Evolutionary conservation across 2,888 invertebrate genomes (phyloP).

Genomic region (Torymus auratus): DNA sequence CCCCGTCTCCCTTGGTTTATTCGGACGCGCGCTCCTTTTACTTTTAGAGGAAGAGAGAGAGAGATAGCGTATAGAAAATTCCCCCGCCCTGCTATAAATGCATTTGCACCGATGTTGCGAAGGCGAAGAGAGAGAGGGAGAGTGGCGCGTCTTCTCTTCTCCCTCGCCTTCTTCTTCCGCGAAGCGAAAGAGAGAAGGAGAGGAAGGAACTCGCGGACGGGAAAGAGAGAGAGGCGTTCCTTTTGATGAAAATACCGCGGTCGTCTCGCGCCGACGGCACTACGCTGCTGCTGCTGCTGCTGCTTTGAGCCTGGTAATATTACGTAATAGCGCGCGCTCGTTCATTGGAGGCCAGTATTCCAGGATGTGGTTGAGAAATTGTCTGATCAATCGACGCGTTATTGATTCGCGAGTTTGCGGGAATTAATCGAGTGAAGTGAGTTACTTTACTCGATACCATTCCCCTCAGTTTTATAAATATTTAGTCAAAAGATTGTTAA

Average conservation of each 20-base stretch:
- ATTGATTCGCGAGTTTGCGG: too few species aligned
- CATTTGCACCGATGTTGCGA: conserved; percentile 29
- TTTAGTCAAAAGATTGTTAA: too few species aligned
- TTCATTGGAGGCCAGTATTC: not conserved
- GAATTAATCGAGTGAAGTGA: too few species aligned
- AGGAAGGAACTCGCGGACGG: not conserved
- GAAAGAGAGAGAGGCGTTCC: conserved; percentile 8
- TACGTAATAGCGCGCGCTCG: not conserved
- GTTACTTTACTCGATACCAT: too few species aligned
- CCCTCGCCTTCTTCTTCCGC: too few species aligned
- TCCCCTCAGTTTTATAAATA: too few species aligned
- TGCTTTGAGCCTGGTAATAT: not conserved
- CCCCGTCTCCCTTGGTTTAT: conserved; percentile 1
- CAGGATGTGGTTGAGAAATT: too few species aligned
- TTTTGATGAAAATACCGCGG: conserved; percentile 28
- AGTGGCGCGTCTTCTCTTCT: too few species aligned
- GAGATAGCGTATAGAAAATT: conserved; percentile 36
- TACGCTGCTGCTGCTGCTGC: not conserved
- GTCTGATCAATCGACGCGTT: too few species aligned
- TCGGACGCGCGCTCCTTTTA: conserved; percentile 22
- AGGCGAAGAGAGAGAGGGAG: too few species aligned
- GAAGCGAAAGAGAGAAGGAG: not conserved
- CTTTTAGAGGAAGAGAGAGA: conserved; percentile 4
- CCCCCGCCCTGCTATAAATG: conserved; percentile 29
- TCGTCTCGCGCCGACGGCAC: too few species aligned